Base-by-base conservation (phyloP, 1,140 invertebrate genomes). In the Sarcophaga peregrina region DNA sequence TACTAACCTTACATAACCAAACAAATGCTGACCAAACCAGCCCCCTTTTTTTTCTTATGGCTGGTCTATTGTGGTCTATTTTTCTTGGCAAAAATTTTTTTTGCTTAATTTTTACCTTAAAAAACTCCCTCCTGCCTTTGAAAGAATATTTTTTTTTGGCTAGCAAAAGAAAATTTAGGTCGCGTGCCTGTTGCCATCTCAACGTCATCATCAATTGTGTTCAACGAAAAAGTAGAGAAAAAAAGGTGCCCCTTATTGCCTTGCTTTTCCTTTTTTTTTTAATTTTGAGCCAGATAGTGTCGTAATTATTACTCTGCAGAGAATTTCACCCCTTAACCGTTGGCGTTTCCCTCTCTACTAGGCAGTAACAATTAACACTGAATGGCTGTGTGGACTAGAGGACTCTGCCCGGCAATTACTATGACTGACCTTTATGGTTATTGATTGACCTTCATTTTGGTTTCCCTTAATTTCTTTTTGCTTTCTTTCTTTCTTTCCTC, bases 381-480 rank as follows among this genome's bases (percentile, higher is more conserved):
- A 68, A 7, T 68, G 58, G 5, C 15, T 25, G 17, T 10, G 6
- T 0, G n/a, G n/a, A 8, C 62, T 9, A 7, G 62, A n/a, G 17
- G 62, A 72, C 62, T 25, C 20, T 72, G 20, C 62, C 62, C n/a
- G 37, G 20, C 62, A 20, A 8, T 25, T 11, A 37, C 17, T 25
- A 17, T 72, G 62, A 72, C 62, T 25, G 62, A 76, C 74, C 74
- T 76, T 76, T 17, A 46, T 76, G 74, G 45, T 76, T 47, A 76
- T 76, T 76, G 46, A 76, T 48, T 76, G 74, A 76, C 74, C 74
- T 76, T 76, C 74, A 76, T 76, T 76, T 76, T 58, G n/a, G 54
- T 1, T 37, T 37, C 25, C 25, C 1, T 37, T 37, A 2, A 37
- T 37, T 37, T 37, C 4, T 37, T 1, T 4, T 37, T 37, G 1